These are phyloP conservation scores for Alloplasta piceator DNA, from an alignment of 2,888 invertebrate genomes.

Conservation along the genomic window DNA sequence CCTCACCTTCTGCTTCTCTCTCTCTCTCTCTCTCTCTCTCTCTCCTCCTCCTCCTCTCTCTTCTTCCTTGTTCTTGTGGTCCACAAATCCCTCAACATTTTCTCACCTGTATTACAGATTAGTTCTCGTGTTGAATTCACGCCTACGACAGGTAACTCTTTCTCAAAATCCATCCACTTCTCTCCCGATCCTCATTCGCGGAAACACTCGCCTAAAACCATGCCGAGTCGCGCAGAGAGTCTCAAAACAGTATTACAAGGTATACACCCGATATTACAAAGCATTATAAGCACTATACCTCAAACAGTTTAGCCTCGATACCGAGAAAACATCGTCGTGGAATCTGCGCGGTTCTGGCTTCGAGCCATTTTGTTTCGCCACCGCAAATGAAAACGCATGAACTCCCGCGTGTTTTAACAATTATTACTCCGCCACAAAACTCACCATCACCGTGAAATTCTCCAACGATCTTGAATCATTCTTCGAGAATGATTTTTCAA, in stretches of 20 bases:
- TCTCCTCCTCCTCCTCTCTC: slow-evolving; percentile 22
- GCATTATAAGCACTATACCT: neutral
- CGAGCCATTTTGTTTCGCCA: slow-evolving; percentile 23
- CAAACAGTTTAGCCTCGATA: slow-evolving; percentile 37
- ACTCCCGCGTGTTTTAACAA: neutral
- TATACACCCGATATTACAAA: neutral
- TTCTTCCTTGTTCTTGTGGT: too few relatives aligned
- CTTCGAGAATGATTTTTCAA: too few relatives aligned
- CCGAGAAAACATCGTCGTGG: slow-evolving; percentile 54
- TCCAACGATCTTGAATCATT: neutral
- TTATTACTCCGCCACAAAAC: too few relatives aligned
- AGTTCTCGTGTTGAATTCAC: too few relatives aligned
- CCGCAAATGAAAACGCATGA: slow-evolving; percentile 6
- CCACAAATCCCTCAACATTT: neutral
- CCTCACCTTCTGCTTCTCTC: slow-evolving; percentile 8
- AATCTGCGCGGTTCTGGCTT: slow-evolving; percentile 50
- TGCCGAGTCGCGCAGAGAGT: slow-evolving; percentile 14
- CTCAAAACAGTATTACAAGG: slow-evolving; percentile 17
- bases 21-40: slow-evolving; percentile 19
- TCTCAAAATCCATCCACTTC: too few relatives aligned
- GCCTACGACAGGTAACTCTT: too few relatives aligned
- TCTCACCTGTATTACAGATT: too few relatives aligned
- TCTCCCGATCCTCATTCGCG: slow-evolving; percentile 28
- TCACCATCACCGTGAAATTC: neutral
- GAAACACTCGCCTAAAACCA: slow-evolving; percentile 49